Evolutionary conservation across 2,888 invertebrate genomes (phyloP).

Genomic region (Drosophila siamana): DNA sequence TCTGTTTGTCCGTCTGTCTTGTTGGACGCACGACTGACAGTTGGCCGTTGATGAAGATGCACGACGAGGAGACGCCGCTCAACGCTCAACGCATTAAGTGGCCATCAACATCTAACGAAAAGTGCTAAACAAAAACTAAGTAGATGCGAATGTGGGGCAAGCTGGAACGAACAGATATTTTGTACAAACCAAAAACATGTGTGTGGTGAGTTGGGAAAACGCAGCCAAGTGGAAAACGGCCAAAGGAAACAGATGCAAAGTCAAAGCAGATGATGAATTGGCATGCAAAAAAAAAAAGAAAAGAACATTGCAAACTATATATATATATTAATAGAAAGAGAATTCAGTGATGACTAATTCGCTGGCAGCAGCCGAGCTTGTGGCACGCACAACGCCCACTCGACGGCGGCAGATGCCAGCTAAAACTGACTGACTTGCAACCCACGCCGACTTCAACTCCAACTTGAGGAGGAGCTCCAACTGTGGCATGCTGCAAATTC

Average conservation of each 20-base stretch:
- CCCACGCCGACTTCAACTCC: conserved; percentile 7
- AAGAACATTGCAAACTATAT: conserved; percentile 27
- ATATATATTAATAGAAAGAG: conserved; percentile 33
- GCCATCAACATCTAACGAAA: conserved; percentile 29
- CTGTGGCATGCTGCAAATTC: conserved; percentile 71
- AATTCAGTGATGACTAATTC: conserved; percentile 60
- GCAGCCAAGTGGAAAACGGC: conserved; percentile 57
- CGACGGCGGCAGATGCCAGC: conserved; percentile 20
- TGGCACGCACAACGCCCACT: conserved; percentile 53
- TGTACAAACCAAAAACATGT: background rate
- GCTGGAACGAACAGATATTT: conserved; percentile 18
- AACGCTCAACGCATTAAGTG: conserved; percentile 31
- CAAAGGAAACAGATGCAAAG: conserved; percentile 60
- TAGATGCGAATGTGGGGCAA: conserved; percentile 33
- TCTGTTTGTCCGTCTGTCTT: conserved; percentile 46
- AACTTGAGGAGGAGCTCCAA: conserved; percentile 1
- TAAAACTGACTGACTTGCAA: background rate
- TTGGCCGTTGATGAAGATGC: conserved; percentile 59
- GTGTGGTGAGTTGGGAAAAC: background rate
- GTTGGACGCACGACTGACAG: conserved; percentile 57
- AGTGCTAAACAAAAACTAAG: conserved; percentile 19
- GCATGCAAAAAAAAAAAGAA: conserved; percentile 51
- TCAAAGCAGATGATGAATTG: conserved; percentile 71
- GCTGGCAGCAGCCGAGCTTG: conserved; percentile 18
- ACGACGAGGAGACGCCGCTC: conserved; percentile 23